Base-by-base conservation (phyloP, 2,113 vertebrate species). In the Tricholaema leucomelas region DNA sequence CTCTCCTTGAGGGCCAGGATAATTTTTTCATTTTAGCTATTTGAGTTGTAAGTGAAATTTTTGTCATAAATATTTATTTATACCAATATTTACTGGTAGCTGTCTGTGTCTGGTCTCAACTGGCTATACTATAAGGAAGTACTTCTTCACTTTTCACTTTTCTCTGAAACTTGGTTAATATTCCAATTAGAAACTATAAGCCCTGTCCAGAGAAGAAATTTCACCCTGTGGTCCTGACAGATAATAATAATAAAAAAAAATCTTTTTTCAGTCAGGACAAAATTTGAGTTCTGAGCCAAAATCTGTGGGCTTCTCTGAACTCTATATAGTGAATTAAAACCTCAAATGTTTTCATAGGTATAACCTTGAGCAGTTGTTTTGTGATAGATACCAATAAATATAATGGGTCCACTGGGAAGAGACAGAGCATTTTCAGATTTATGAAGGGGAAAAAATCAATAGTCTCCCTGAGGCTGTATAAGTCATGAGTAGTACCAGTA, bases 321-420 rank as follows among this genome's bases (percentile, higher is more conserved):
- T 90, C 58, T 69, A n/a, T 55, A 15, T 82, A 81, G 60, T 86
- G 91, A 95, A 87, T 95, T 92, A 95, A 90, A 97, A 21, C 75
- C 76, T 74, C 8, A 17, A 91, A 93, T 96, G 63, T 96, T 98
- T 98, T 98, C 97, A 98, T 96, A 95, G 97, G 96, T 97, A 91
- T 98, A 98, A 98, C 97, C 97, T 97, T 98, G 97, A 98, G 96
- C 97, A 96, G 92, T 97, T 97, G 96, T 98, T 98, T 98, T 97
- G 98, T 96, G 96, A 97, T 97, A 97, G 97, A 98, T 97, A 98
- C 96, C 96, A 98, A 98, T 98, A 98, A 98, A 97, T 96, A 97
- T 97, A 98, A 98, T 97, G 93, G 95, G 95, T 97, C 97, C 97
- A 87, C 61, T 93, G 97, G 97, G 98, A 98, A 96, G 95, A 88